phyloP scores from a whole-genome alignment of 2,113 vertebrate genomes.

The Trematocara marginatum region DNA sequence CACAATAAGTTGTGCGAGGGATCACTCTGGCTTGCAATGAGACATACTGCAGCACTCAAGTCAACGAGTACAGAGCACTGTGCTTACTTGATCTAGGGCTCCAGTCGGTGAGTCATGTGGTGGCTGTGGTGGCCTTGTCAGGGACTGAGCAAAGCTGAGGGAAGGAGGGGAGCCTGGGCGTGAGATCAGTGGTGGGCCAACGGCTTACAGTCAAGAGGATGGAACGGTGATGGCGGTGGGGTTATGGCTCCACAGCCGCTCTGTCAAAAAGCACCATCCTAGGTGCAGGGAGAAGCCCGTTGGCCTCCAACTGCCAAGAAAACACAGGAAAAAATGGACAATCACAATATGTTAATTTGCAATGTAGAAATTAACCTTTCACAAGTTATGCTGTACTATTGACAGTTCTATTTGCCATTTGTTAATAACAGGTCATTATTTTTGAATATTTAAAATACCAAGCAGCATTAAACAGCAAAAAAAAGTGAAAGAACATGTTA shows the following conservation, averaged over 20 bases:
- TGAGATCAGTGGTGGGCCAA: background rate
- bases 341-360: background rate
- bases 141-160: slow-evolving; percentile 27
- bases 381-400: background rate
- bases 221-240: background rate
- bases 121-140: slow-evolving; percentile 53
- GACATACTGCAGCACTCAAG: background rate
- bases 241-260: slow-evolving; percentile 60
- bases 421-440: background rate
- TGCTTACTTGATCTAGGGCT: slow-evolving; percentile 66
- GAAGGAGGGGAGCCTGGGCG: background rate
- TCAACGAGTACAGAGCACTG: background rate
- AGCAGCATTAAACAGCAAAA: background rate
- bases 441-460: background rate
- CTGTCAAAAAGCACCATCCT: slow-evolving; percentile 69
- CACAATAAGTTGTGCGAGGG: background rate
- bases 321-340: background rate
- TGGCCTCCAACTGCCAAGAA: slow-evolving; percentile 12
- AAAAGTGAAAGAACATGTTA: background rate
- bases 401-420: background rate
- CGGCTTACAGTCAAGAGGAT: slow-evolving; percentile 3
- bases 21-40: background rate
- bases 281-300: slow-evolving; percentile 38
- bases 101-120: slow-evolving; percentile 62
- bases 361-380: background rate